Evolutionary conservation across 2,113 vertebrate genomes (phyloP).

Genomic region (Tringa solitaria): DNA sequence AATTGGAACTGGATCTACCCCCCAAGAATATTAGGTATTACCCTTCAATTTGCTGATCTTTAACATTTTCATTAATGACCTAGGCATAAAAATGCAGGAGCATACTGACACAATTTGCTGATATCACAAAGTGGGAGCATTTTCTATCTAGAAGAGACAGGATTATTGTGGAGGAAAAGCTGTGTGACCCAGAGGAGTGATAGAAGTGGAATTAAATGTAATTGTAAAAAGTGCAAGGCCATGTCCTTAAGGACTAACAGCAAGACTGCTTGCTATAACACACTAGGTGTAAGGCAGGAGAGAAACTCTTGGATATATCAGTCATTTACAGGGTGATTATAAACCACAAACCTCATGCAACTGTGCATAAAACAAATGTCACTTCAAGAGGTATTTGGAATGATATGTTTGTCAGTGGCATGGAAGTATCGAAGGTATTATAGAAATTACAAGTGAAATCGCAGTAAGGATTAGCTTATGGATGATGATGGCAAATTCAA

Average conservation of each 20-base stretch:
- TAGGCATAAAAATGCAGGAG: conserved; percentile 15
- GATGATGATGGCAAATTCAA: neutral
- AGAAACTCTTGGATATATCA: neutral
- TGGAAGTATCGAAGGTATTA: neutral
- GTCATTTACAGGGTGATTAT: neutral
- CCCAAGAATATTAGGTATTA: neutral
- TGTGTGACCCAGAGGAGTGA: conserved; percentile 51
- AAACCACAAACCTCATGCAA: neutral
- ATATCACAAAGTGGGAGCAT: conserved; percentile 16
- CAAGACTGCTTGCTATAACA: neutral
- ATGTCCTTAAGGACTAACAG: conserved; percentile 39
- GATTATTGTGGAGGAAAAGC: conserved; percentile 50
- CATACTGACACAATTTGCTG: conserved; percentile 28
- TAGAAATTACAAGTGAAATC: neutral
- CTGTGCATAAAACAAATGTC: neutral
- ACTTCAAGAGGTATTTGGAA: neutral
- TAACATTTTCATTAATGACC: conserved; percentile 16
- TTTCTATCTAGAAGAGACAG: conserved; percentile 32
- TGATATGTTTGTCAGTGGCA: neutral
- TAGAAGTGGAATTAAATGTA: conserved; percentile 50
- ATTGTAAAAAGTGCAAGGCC: conserved; percentile 45
- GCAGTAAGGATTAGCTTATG: neutral
- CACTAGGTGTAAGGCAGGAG: neutral
- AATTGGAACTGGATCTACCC: neutral
- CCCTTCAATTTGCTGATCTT: conserved; percentile 15